Percentiles rank a stretch among this genome's conserved stretches.
Conservation (phyloP, 2,113 vertebrate genomes). For the Myotis lucifugus region DNA sequence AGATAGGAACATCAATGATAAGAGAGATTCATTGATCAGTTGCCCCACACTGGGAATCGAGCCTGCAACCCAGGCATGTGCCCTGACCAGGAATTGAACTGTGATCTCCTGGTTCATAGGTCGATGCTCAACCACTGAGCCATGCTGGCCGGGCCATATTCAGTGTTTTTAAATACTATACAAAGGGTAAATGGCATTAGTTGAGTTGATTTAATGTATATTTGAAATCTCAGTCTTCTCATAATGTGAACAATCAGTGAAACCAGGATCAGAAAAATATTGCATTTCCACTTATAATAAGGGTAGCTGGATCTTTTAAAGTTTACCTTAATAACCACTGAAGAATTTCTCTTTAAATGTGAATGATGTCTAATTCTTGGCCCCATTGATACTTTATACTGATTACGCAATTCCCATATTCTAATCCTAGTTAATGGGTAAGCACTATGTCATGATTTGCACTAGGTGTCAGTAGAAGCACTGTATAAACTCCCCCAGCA, state of each 20-base stretch:
- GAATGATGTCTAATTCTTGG: neutral
- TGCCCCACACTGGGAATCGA: no score
- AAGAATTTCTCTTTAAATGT: conserved; percentile 48
- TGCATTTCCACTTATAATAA: conserved; percentile 2
- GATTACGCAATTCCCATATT: neutral
- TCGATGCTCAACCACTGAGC: no score
- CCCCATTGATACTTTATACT: neutral
- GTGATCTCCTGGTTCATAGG: no score
- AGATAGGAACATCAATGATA: no score
- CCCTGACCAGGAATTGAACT: no score
- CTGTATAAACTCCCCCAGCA: neutral
- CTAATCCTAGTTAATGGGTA: neutral
- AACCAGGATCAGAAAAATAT: conserved; percentile 33
- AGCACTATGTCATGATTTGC: neutral
- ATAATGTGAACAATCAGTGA: neutral
- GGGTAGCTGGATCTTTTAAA: conserved; percentile 10
- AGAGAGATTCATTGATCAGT: no score
- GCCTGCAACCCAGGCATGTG: no score
- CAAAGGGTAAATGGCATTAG: neutral
- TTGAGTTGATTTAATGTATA: neutral
- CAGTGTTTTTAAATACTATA: neutral
- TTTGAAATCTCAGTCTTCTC: neutral
- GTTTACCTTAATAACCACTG: conserved; percentile 26
- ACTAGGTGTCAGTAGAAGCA: neutral
- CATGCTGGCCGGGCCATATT: no score